Evolutionary conservation across 2,113 vertebrate genomes (phyloP).

Genomic region (Coptodon rendalli): DNA sequence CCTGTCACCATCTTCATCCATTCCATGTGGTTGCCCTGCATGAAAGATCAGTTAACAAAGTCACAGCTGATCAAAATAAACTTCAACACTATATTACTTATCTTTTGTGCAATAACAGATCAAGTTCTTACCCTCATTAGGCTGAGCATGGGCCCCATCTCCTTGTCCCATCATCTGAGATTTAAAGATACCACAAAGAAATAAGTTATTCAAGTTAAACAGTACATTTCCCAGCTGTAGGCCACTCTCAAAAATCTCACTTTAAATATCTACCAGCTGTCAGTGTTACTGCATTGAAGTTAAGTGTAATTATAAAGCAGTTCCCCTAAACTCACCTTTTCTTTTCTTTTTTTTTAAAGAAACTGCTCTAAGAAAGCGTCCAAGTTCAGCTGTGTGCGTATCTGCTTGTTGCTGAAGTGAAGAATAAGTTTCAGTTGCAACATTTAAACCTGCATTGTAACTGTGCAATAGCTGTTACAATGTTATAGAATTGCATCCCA

Average conservation of each 20-base stretch:
- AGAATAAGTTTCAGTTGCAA: background rate
- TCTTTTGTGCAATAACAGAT: background rate
- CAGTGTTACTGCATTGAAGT: background rate
- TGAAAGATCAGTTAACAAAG: background rate
- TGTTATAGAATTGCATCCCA: background rate
- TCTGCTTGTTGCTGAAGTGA: background rate
- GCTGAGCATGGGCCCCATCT: background rate
- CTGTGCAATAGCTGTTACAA: accelerated
- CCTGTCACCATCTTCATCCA: background rate
- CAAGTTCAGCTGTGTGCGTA: accelerated
- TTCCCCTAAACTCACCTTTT: background rate
- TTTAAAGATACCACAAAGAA: background rate
- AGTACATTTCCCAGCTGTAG: background rate
- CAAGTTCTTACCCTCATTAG: background rate
- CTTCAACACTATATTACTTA: background rate
- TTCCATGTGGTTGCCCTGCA: background rate
- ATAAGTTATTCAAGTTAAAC: background rate
- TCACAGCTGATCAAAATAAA: background rate
- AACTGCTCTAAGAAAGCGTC: background rate
- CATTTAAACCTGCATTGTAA: background rate
- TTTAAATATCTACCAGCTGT: background rate
- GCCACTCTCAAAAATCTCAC: background rate
- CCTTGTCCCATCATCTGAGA: background rate
- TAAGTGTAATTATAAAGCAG: background rate
- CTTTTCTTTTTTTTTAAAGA: background rate